Evolutionary conservation across 2,113 vertebrate species (phyloP).

Genomic region (Oncorhynchus masou): DNA sequence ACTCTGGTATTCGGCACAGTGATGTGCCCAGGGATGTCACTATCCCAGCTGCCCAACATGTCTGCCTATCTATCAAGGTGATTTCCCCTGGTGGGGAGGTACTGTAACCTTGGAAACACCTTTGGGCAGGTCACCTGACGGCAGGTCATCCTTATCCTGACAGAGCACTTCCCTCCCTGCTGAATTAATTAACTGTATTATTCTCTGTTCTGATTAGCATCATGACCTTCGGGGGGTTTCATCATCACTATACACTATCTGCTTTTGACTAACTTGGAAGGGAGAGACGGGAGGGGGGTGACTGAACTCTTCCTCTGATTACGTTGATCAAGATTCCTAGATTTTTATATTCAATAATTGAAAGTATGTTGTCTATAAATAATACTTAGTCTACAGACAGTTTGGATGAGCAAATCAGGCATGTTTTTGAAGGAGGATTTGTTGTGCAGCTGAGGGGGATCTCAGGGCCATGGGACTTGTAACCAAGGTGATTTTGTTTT

Average conservation of each 20-base stretch:
- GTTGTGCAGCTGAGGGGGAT: too few relatives aligned
- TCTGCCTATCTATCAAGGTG: constrained; percentile 57
- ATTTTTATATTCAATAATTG: too few relatives aligned
- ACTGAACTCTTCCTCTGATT: too few relatives aligned
- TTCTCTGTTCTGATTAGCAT: constrained; percentile 48
- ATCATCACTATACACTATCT: constrained; percentile 5
- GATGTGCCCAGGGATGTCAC: constrained; percentile 23
- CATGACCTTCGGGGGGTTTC: background rate
- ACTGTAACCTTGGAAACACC: constrained; percentile 30
- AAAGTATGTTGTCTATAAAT: too few relatives aligned
- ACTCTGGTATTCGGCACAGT: constrained; percentile 27
- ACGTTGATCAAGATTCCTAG: too few relatives aligned
- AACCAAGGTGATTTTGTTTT: too few relatives aligned
- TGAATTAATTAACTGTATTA: constrained; percentile 52
- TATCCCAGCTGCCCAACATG: constrained; percentile 30
- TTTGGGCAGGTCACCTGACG: constrained; percentile 21
- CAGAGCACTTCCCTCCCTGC: constrained; percentile 5
- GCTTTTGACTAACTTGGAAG: constrained; percentile 8
- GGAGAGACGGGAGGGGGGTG: background rate
- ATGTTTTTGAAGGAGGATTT: too few relatives aligned
- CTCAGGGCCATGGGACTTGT: too few relatives aligned
- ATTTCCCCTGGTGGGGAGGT: constrained; percentile 38
- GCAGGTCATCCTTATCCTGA: constrained; percentile 31
- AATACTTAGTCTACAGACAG: too few relatives aligned
- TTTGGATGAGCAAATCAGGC: too few relatives aligned